Percentiles rank a stretch among this genome's conserved stretches.
phyloP scores from a whole-genome alignment of 2,888 invertebrate genomes.

The Nephrotoma guestfalica region DNA sequence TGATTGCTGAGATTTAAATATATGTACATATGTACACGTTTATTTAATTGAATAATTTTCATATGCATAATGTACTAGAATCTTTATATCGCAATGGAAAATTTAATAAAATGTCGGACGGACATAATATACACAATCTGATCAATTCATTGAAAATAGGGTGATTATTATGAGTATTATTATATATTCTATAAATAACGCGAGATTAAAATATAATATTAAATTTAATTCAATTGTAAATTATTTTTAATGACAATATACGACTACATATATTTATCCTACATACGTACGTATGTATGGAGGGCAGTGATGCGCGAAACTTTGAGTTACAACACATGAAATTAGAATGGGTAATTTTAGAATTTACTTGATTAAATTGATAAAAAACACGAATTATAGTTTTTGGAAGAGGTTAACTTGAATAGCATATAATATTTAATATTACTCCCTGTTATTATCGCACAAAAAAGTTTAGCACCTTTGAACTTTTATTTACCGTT shows the following conservation, averaged over 20 bases:
- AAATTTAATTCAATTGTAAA: background rate
- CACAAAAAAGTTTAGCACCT: too few relatives aligned
- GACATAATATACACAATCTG: background rate
- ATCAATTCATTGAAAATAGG: background rate
- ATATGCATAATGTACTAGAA: background rate
- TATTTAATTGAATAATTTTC: background rate
- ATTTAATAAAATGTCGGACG: background rate
- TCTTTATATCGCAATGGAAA: background rate
- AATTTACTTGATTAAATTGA: background rate
- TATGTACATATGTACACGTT: background rate
- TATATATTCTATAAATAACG: background rate
- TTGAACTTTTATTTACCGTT: too few relatives aligned
- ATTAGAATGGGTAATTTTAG: background rate
- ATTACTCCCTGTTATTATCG: too few relatives aligned
- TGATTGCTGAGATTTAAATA: background rate
- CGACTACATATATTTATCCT: background rate
- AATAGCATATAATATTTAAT: too few relatives aligned
- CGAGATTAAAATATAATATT: background rate
- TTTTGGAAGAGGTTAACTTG: background rate
- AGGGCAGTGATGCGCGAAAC: background rate
- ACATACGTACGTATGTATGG: too few relatives aligned
- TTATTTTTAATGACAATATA: background rate
- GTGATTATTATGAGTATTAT: background rate
- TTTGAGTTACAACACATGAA: background rate
- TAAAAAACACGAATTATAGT: background rate